These are phyloP conservation scores for Paramormyrops hopkinsi DNA, from an alignment of 2,797 vertebrate species.

Conservation along the genomic window DNA sequence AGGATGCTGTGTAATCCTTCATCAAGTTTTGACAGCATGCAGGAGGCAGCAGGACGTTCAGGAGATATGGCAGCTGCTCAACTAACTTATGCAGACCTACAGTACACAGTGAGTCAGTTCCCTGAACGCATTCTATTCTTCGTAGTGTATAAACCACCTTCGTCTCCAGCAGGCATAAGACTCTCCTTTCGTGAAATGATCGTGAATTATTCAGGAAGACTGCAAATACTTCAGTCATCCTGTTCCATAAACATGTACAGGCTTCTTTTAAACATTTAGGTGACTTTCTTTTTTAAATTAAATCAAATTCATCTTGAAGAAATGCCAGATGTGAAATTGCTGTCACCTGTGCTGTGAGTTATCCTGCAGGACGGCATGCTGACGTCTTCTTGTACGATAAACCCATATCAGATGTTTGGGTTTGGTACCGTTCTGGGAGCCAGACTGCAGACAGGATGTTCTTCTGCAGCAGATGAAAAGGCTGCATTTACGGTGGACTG, in stretches of 20 bases:
- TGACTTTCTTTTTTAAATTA: neutral
- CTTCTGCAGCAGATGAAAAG: neutral
- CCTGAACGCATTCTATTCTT: neutral
- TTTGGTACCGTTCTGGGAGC: neutral
- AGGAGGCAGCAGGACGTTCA: neutral
- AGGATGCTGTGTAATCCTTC: neutral
- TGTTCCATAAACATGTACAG: neutral
- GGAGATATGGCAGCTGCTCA: neutral
- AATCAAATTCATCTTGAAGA: neutral
- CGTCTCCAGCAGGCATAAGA: neutral
- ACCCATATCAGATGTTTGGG: neutral
- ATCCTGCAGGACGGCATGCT: neutral
- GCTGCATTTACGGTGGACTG: neutral
- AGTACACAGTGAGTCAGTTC: neutral
- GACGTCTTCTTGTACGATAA: neutral
- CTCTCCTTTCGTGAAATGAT: neutral
- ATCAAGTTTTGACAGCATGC: neutral
- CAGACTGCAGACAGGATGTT: neutral
- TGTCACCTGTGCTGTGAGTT: neutral
- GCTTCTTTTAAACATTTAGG: neutral
- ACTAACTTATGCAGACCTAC: neutral
- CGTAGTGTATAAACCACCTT: neutral
- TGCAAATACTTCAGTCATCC: neutral
- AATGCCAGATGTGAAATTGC: neutral
- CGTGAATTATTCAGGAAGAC: neutral